Evolutionary conservation across 2,888 invertebrate species (phyloP).

Genomic region (Trissoscelio sp.): DNA sequence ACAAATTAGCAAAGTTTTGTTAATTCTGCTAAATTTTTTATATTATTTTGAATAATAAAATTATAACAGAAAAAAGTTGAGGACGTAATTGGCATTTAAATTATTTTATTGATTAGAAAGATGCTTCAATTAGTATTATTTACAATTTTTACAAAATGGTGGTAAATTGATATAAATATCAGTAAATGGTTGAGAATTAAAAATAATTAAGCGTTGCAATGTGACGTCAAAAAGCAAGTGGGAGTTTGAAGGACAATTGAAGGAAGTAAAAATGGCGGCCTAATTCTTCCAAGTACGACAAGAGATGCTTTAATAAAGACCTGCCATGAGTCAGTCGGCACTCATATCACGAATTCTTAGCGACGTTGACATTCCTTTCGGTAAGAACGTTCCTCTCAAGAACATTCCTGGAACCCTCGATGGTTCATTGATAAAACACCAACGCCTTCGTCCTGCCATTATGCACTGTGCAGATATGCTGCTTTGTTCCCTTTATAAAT

Average conservation of each 20-base stretch:
- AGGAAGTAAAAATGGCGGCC: slow-evolving; percentile 66
- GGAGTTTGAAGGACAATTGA: slow-evolving; percentile 56
- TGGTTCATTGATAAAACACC: slow-evolving; percentile 72
- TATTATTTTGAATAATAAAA: too few relatives aligned
- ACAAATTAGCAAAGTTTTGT: too few relatives aligned
- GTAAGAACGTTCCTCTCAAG: slow-evolving; percentile 69
- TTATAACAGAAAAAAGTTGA: too few relatives aligned
- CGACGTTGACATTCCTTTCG: slow-evolving; percentile 75
- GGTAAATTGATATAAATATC: too few relatives aligned
- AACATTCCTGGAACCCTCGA: slow-evolving; percentile 72
- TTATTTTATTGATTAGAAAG: too few relatives aligned
- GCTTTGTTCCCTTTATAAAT: slow-evolving; percentile 42
- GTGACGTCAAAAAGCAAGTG: slow-evolving; percentile 39
- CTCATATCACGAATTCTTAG: slow-evolving; percentile 81
- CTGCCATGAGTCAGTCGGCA: slow-evolving; percentile 68
- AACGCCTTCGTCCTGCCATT: slow-evolving; percentile 53
- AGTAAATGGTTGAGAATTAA: too few relatives aligned
- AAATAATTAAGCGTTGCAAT: slow-evolving; percentile 28
- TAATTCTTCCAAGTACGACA: slow-evolving; percentile 67
- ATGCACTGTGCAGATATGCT: slow-evolving; percentile 48
- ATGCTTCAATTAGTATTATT: too few relatives aligned
- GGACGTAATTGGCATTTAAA: too few relatives aligned
- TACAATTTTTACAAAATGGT: too few relatives aligned
- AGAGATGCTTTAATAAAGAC: slow-evolving; percentile 70
- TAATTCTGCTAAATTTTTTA: too few relatives aligned